A percentile compares a stretch with the other conserved stretches of the same genome.
phyloP scores from a whole-genome alignment of 2,888 invertebrate species.

The Drosophila merina region DNA sequence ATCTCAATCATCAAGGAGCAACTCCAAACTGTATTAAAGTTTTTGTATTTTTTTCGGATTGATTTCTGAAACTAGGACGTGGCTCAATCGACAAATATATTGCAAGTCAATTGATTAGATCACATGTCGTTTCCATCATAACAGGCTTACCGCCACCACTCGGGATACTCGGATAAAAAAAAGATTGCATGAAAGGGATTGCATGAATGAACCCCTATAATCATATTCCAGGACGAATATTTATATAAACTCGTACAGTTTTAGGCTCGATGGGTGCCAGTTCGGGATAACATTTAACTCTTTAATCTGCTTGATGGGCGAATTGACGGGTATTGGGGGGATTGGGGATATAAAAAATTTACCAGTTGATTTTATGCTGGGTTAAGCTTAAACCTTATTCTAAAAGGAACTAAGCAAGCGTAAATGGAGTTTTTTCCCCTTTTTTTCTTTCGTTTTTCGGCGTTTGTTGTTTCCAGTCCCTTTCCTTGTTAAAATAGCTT shows the following conservation, averaged over 20 bases:
- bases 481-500: conserved; percentile 80
- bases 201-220: conserved; percentile 50
- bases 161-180: too few species aligned
- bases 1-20: not conserved
- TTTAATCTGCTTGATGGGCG: conserved; percentile 61
- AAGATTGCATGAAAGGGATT: conserved; percentile 2
- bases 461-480: conserved; percentile 53
- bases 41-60: too few species aligned
- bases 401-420: conserved; percentile 81
- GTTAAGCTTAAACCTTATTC: conserved; percentile 81
- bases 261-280: conserved; percentile 19
- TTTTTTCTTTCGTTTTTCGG: conserved; percentile 6
- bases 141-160: conserved; percentile 53
- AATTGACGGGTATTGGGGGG: conserved; percentile 47
- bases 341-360: conserved; percentile 77
- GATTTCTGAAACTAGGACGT: not conserved
- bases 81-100: conserved; percentile 40
- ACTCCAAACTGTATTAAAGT: too few species aligned
- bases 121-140: conserved; percentile 55
- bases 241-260: conserved; percentile 10
- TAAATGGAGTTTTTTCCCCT: conserved; percentile 60
- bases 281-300: conserved; percentile 74
- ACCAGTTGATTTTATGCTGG: conserved; percentile 81
- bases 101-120: conserved; percentile 61
- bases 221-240: conserved; percentile 62